Evolutionary conservation across 2,888 invertebrate species (phyloP), one percentile per base, ranked within the genome.

Genomic region (Apotomis betuletana): DNA sequence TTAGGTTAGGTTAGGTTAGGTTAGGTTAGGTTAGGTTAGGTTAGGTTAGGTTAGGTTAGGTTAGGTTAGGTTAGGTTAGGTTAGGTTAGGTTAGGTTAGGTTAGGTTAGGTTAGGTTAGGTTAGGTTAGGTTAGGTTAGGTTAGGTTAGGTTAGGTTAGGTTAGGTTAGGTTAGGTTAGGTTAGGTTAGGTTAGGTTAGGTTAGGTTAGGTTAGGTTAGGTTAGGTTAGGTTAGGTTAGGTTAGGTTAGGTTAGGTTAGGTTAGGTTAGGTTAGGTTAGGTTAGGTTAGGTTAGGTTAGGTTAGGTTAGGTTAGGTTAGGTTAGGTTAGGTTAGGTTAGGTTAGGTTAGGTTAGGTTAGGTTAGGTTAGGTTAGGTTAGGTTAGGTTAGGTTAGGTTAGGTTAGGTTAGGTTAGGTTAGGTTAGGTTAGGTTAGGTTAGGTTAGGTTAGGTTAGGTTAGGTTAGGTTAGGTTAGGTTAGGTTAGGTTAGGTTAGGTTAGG

Each of bases 201-300:
- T 64, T 73, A 64, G 69, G 73, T 69, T 74, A 69, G 69, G 73
- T 69, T 71, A 68, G 64, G 73, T 68, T 65, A 70, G 70, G 69
- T 69, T 61, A 65, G 69, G 71, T 71, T 71, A 69, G 69, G 69
- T 74, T 69, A 67, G 74, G 71, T 74, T 69, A 65, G 70, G 71
- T 74, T 71, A 69, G 74, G 70, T 74, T 71, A 64, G 74, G 74
- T 70, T 73, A 64, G 73, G 73, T 69, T 70, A 68, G 74, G 74
- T 73, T 70, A 74, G 74, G 74, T 71, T 71, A 65, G 74, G 69
- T 72, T 72, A 67, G 72, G 74, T 72, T 72, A 67, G 72, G 74
- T 67, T 74, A 69, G 69, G 73, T 67, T 72, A 67, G 74, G 74
- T 74, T 74, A 69, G 74, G 71, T 74, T 71, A 69, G 73, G 69